phyloP scores from a whole-genome alignment of 1,140 invertebrate species.

The Drosophila littoralis region DNA sequence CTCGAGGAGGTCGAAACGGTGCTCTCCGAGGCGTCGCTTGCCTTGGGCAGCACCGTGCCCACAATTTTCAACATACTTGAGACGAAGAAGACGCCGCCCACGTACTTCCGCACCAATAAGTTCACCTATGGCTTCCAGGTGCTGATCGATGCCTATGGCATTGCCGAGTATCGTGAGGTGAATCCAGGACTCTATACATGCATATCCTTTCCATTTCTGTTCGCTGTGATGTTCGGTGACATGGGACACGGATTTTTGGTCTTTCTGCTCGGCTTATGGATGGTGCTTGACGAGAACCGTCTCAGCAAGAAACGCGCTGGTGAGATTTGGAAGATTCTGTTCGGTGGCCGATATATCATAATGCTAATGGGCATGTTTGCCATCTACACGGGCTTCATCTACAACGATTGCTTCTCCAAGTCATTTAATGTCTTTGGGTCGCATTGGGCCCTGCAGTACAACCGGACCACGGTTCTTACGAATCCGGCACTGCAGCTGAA shows the following conservation, averaged over 20 bases:
- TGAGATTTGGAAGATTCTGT: conserved; percentile 98
- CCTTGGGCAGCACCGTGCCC: conserved; percentile 94
- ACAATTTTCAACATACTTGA: conserved; percentile 95
- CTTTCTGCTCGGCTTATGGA: conserved; percentile 87
- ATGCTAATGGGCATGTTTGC: conserved; percentile 98
- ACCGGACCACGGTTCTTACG: conserved; percentile 84
- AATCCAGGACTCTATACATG: conserved; percentile 91
- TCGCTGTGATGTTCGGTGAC: conserved; percentile 92
- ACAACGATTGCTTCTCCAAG: conserved; percentile 99
- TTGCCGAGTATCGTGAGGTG: conserved; percentile 90
- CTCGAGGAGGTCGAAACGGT: conserved; percentile 94
- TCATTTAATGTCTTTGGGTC: conserved; percentile 97
- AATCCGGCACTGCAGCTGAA: conserved; percentile 87
- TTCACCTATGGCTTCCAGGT: conserved; percentile 93
- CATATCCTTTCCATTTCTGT: conserved; percentile 90
- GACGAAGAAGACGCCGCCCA: conserved; percentile 89
- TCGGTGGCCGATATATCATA: conserved; percentile 98
- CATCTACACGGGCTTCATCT: conserved; percentile 98
- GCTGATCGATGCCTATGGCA: conserved; percentile 93
- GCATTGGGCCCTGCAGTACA: conserved; percentile 89
- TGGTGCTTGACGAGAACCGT: conserved; percentile 90
- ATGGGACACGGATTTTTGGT: conserved; percentile 90
- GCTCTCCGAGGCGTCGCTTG: conserved; percentile 95
- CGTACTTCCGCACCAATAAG: conserved; percentile 92
- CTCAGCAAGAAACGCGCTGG: conserved; percentile 87